These are phyloP conservation scores for Hecatera dysodea DNA, from an alignment of 2,888 invertebrate species.

Conservation along the genomic window DNA sequence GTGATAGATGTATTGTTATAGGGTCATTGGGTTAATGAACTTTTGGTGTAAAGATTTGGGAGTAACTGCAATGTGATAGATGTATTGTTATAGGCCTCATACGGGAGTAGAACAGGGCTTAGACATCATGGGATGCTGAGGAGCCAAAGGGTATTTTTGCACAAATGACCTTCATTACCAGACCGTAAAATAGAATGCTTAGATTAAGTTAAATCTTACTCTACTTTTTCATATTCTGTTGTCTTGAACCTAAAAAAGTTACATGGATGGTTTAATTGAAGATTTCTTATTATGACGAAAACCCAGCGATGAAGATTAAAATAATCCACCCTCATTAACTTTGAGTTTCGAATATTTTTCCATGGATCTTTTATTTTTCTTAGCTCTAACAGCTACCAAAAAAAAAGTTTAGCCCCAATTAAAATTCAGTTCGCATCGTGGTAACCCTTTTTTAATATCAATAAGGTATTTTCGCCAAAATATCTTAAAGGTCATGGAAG, in stretches of 20 bases:
- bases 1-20: too few relatives aligned
- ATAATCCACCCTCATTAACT: conserved; percentile 14
- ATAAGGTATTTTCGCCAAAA: conserved; percentile 24
- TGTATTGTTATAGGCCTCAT: too few relatives aligned
- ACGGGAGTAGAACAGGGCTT: too few relatives aligned
- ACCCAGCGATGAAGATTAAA: background rate
- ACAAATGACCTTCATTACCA: too few relatives aligned
- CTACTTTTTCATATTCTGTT: too few relatives aligned
- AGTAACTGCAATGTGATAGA: too few relatives aligned
- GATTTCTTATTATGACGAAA: background rate
- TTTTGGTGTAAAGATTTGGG: too few relatives aligned
- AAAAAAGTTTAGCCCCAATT: too few relatives aligned
- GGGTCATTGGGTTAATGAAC: background rate
- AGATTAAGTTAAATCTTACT: too few relatives aligned
- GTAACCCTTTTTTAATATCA: conserved; percentile 21
- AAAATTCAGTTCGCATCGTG: conserved; percentile 4
- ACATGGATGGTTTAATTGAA: background rate
- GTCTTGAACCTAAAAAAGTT: background rate
- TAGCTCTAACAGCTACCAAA: background rate
- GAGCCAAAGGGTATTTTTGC: too few relatives aligned
- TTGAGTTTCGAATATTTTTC: background rate
- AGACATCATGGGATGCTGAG: too few relatives aligned
- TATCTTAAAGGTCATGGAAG: conserved; percentile 27
- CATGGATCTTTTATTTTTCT: conserved; percentile 4
- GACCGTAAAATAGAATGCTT: too few relatives aligned